phyloP scores from a whole-genome alignment of 1,140 invertebrate species.

The Varroa destructor region DNA sequence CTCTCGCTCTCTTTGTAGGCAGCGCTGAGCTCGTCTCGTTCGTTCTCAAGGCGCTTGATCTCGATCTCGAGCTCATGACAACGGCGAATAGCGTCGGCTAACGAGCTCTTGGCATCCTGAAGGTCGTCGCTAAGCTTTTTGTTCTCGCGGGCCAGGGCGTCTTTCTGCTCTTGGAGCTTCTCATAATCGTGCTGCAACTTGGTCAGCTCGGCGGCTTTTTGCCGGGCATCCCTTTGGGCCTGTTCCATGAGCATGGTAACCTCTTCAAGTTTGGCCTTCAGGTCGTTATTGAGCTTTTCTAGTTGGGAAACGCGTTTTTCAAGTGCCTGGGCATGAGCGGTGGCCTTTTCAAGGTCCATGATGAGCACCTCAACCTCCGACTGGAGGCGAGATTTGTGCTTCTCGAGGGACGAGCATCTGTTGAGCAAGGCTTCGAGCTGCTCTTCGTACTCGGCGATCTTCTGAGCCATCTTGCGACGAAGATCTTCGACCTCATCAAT shows the following conservation, averaged over 20 bases:
- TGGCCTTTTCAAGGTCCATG: constrained; percentile 92
- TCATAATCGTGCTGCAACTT: constrained; percentile 74
- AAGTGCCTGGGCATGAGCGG: constrained; percentile 77
- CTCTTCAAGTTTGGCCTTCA: constrained; percentile 61
- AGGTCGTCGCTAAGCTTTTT: constrained; percentile 88
- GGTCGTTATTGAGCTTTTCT: constrained; percentile 74
- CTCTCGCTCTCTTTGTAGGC: constrained; percentile 93
- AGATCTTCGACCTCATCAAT: constrained; percentile 85
- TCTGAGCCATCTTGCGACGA: constrained; percentile 72
- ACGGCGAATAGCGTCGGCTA: constrained; percentile 79
- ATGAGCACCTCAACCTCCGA: constrained; percentile 91
- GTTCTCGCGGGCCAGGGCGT: constrained; percentile 75
- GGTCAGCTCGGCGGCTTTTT: constrained; percentile 69
- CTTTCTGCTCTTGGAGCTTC: constrained; percentile 83
- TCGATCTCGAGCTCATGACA: constrained; percentile 89
- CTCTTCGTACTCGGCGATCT: constrained; percentile 88
- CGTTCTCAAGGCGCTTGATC: constrained; percentile 85
- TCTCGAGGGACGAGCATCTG: constrained; percentile 81
- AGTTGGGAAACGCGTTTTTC: constrained; percentile 79
- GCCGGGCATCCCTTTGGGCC: constrained; percentile 73
- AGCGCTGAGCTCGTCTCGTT: constrained; percentile 84
- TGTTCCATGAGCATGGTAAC: constrained; percentile 72
- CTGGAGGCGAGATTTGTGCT: constrained; percentile 86
- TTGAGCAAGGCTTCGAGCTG: constrained; percentile 79
- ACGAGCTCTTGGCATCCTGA: constrained; percentile 69